Conservation (phyloP, 2,888 invertebrate genomes). For the Eupithecia pulchellata region DNA sequence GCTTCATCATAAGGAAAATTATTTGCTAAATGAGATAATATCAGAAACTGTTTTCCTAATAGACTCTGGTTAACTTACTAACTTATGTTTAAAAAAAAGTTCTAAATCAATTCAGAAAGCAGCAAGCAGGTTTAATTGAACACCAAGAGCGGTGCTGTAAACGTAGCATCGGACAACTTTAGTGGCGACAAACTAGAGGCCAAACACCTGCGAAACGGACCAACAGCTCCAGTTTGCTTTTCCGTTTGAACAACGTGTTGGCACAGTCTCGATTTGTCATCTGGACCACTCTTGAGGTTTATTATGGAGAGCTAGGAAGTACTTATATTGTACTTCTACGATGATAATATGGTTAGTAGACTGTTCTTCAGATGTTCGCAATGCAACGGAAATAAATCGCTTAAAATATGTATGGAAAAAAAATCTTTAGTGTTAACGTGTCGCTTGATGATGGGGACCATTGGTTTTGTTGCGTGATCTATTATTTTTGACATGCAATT, state of each 20-base stretch:
- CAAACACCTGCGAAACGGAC: conserved; percentile 5
- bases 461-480: too few relatives aligned
- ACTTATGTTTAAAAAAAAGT: not conserved
- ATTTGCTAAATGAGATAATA: too few relatives aligned
- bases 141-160: not conserved
- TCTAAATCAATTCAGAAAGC: not conserved
- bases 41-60: too few relatives aligned
- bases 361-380: too few relatives aligned
- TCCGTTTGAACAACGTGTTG: not conserved
- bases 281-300: not conserved
- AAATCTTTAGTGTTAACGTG: too few relatives aligned
- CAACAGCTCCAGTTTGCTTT: conserved; percentile 7
- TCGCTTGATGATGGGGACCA: too few relatives aligned
- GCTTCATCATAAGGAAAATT: too few relatives aligned
- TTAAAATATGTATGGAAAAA: too few relatives aligned
- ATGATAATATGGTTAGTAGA: too few relatives aligned
- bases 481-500: too few relatives aligned
- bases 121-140: not conserved
- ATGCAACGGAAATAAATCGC: too few relatives aligned
- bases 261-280: not conserved
- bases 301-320: not conserved
- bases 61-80: too few relatives aligned
- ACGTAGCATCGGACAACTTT: not conserved
- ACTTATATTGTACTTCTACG: not conserved
- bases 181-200: not conserved